Evolutionary conservation across 2,797 vertebrate genomes (phyloP).

Genomic region (Bradypus variegatus): DNA sequence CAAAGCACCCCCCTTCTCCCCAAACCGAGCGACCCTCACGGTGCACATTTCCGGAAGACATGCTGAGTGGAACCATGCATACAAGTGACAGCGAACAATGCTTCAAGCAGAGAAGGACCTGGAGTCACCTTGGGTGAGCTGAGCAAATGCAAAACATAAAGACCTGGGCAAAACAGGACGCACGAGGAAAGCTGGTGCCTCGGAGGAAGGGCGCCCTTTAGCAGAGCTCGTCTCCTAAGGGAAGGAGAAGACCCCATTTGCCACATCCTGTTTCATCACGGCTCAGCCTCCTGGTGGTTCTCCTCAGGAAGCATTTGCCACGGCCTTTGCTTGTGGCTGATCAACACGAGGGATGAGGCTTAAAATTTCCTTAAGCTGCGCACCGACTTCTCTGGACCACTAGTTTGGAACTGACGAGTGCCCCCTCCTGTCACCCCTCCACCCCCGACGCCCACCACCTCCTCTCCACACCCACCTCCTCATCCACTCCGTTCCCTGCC

Average conservation of each 20-base stretch:
- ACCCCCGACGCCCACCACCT: neutral
- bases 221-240: neutral
- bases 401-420: neutral
- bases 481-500: neutral
- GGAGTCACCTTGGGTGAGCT: too few relatives aligned
- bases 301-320: neutral
- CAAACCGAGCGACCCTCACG: too few relatives aligned
- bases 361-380: neutral
- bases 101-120: too few relatives aligned
- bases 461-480: neutral
- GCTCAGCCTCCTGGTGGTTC: fast-evolving
- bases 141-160: neutral
- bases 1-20: too few relatives aligned
- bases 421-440: too few relatives aligned
- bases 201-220: fast-evolving
- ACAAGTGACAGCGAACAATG: too few relatives aligned
- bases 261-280: fast-evolving
- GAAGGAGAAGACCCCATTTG: neutral
- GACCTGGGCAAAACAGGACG: fast-evolving
- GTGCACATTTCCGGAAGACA: too few relatives aligned
- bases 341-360: too few relatives aligned
- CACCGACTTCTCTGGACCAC: neutral
- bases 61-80: too few relatives aligned
- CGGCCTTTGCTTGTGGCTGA: neutral
- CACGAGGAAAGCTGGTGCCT: neutral